Percentiles rank a stretch among this genome's conserved stretches.
These are phyloP conservation scores for Tachina grossa DNA, from an alignment of 2,888 invertebrate species.

Conservation along the genomic window DNA sequence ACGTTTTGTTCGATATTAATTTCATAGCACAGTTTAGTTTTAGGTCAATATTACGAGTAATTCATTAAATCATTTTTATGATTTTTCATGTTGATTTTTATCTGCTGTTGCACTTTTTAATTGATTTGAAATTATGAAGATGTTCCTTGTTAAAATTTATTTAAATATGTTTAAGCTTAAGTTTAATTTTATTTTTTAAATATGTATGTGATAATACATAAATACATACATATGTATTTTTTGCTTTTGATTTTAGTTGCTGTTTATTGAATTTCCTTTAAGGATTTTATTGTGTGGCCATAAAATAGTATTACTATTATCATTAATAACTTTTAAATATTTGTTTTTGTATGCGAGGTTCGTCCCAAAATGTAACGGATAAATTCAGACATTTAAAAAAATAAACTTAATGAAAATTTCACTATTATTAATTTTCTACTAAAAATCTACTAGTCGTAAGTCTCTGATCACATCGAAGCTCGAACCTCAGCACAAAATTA, in stretches of 20 bases:
- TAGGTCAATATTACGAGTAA: constrained; percentile 37
- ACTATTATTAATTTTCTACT: too few relatives aligned
- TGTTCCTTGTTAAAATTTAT: not conserved
- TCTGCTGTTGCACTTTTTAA: not conserved
- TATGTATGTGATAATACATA: too few relatives aligned
- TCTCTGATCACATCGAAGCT: too few relatives aligned
- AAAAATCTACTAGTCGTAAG: too few relatives aligned
- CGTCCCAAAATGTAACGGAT: not conserved
- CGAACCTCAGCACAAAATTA: too few relatives aligned
- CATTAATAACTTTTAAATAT: not conserved
- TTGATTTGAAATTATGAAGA: not conserved
- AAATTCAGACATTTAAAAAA: too few relatives aligned
- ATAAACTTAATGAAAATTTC: too few relatives aligned
- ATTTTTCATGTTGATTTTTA: not conserved
- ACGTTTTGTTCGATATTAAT: constrained; percentile 6
- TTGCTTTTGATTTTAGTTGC: not conserved
- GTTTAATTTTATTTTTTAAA: not conserved
- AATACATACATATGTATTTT: not conserved
- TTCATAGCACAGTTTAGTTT: constrained; percentile 26
- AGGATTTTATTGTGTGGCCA: constrained; percentile 26
- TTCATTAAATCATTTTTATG: not conserved
- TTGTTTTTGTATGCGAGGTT: not conserved
- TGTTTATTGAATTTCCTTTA: constrained; percentile 47
- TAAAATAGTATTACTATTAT: constrained; percentile 6
- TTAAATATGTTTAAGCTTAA: not conserved